Evolutionary conservation across 2,797 vertebrate genomes (phyloP).

Genomic region (Lacerta viridis): DNA sequence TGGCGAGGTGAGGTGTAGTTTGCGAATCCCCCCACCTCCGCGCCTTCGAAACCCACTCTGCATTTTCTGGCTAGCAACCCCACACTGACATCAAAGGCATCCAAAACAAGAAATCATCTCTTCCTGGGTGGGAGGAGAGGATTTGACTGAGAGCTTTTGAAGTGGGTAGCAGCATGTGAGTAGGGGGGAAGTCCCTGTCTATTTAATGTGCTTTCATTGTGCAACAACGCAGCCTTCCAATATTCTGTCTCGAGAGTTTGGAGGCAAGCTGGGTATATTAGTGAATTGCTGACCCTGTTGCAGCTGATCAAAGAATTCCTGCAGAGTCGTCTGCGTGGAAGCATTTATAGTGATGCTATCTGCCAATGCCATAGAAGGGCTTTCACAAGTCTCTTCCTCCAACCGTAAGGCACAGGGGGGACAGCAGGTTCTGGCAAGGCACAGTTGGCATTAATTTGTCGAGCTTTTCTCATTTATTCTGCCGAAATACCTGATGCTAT

Average conservation of each 20-base stretch:
- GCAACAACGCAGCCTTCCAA: slow-evolving; percentile 28
- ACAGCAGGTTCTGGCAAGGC: slow-evolving; percentile 12
- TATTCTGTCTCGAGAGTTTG: slow-evolving; percentile 43
- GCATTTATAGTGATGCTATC: slow-evolving; percentile 54
- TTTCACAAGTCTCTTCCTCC: not conserved
- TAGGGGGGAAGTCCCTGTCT: slow-evolving; percentile 40
- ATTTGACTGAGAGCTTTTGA: slow-evolving; percentile 43
- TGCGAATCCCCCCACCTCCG: not conserved
- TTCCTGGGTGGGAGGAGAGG: slow-evolving; percentile 36
- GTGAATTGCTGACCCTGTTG: slow-evolving; percentile 21
- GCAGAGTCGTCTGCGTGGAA: slow-evolving; percentile 46
- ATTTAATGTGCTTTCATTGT: slow-evolving; percentile 35
- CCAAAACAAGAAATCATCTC: slow-evolving; percentile 37
- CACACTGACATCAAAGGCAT: slow-evolving; percentile 36
- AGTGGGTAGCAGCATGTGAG: slow-evolving; percentile 34
- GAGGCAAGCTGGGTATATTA: slow-evolving; percentile 45
- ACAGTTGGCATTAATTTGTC: slow-evolving; percentile 36
- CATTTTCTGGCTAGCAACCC: slow-evolving; percentile 28
- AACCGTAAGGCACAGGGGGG: slow-evolving; percentile 1
- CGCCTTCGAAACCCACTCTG: not conserved
- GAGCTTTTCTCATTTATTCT: not conserved
- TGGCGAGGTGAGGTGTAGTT: not conserved
- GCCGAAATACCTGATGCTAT: not conserved
- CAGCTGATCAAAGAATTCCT: slow-evolving; percentile 40
- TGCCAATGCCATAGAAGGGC: slow-evolving; percentile 35